Percentiles rank a stretch among this genome's conserved stretches.
Conservation (phyloP, 2,888 invertebrate genomes). For the Cantharis nigra region DNA sequence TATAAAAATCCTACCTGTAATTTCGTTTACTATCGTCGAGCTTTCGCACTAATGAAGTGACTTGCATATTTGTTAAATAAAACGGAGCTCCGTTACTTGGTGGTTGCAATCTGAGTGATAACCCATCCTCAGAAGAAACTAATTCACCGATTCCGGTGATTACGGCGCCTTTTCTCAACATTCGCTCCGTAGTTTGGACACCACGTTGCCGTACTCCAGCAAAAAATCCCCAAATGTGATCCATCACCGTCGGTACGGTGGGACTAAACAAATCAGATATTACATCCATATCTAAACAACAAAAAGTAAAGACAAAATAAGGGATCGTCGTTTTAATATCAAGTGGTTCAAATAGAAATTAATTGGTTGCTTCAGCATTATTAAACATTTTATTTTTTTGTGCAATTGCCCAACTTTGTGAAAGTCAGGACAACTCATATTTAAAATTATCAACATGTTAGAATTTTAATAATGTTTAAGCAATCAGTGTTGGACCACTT, state of each 20-base stretch:
- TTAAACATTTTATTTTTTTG: too few relatives aligned
- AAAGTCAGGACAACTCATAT: too few relatives aligned
- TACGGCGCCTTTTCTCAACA: constrained; percentile 80
- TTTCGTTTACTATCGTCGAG: constrained; percentile 73
- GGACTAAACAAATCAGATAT: constrained; percentile 84
- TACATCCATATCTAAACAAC: constrained; percentile 71
- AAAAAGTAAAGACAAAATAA: constrained; percentile 10
- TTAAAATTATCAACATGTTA: too few relatives aligned
- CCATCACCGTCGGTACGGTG: constrained; percentile 73
- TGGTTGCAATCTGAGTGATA: constrained; percentile 70
- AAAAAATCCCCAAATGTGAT: constrained; percentile 84
- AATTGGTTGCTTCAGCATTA: too few relatives aligned
- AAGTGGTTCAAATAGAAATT: too few relatives aligned
- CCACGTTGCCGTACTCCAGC: constrained; percentile 83
- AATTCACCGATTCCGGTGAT: constrained; percentile 82
- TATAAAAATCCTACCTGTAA: constrained; percentile 60
- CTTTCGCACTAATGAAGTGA: constrained; percentile 73
- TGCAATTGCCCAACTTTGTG: too few relatives aligned
- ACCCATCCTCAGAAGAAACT: constrained; percentile 64
- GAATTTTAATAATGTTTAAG: too few relatives aligned
- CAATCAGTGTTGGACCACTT: too few relatives aligned
- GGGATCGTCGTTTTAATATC: too few relatives aligned
- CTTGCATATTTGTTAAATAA: constrained; percentile 79
- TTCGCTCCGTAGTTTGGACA: constrained; percentile 84
- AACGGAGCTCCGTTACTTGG: constrained; percentile 72